Evolutionary conservation across 2,797 vertebrate genomes (phyloP), one percentile per base, ranked within the genome.

Genomic region (Pampus argenteus): DNA sequence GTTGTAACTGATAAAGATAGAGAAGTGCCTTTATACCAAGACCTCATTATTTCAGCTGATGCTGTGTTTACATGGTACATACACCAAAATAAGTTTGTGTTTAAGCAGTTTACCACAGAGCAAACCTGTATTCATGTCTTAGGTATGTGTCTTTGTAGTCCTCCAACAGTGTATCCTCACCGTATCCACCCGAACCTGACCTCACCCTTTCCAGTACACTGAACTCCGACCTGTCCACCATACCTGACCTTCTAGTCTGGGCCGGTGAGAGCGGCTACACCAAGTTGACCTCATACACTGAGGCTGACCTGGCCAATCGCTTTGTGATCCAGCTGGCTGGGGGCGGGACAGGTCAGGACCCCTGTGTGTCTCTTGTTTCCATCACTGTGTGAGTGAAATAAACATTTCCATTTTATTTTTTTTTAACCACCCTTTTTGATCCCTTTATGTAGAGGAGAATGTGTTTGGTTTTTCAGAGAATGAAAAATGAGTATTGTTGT

Each of bases 261-360:
- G 88, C 93, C 60, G 59, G 48, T 18, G 69, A 90, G 63, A 91
- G 70, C 3, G 89, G 92, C 48, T 92, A 90, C 79, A 18, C 75
- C 22, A 38, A 42, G 5, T 85, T 94, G 81, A 93, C 92, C n/a
- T 95, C 95, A 9, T 96, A 95, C 77, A 94, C 95, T 0, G 94
- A 95, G 82, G 95, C 94, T 2, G 84, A 93, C 66, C 87, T 93
- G 80, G 94, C 94, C 83, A 96, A 96, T 90, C 89, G 91, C 73
- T 94, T 96, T 61, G 89, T 92, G 80, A 84, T 96, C 84, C 85
- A 67, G 76, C 83, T 95, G 76, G 76, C 86, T 23, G 89, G 82
- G 63, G 81, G 84, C 4, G 74, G 83, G 70, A 66, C 77, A 85
- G 88, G 91, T 91, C 59, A 86, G 91, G 64, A 72, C 76, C 62